Evolutionary conservation across 2,888 invertebrate species (phyloP).

Genomic region (Meloe dianella): DNA sequence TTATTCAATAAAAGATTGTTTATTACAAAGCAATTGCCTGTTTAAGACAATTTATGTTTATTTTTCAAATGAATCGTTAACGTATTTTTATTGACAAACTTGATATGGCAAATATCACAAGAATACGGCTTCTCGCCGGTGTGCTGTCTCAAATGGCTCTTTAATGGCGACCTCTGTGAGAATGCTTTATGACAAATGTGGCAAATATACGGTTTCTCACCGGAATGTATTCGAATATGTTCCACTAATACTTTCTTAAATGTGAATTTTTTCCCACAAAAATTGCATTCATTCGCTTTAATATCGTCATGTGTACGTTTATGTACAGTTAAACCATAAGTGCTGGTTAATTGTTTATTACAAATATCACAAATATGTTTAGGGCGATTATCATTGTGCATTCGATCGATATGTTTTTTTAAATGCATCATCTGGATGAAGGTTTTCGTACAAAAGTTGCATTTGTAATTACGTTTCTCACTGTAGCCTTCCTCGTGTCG

Average conservation of each 20-base stretch:
- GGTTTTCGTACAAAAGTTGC: constrained; percentile 46
- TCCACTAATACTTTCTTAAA: constrained; percentile 43
- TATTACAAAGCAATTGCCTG: neutral
- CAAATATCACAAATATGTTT: constrained; percentile 44
- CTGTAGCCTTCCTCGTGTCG: constrained; percentile 47
- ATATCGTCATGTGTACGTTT: constrained; percentile 40
- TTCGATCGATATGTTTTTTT: constrained; percentile 42
- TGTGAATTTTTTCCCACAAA: constrained; percentile 48
- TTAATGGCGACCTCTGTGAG: neutral
- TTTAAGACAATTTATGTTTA: neutral
- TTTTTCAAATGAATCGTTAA: neutral
- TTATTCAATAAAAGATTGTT: no score
- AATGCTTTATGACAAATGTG: neutral
- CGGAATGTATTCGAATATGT: constrained; percentile 41
- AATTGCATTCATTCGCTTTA: constrained; percentile 42
- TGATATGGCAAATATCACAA: neutral
- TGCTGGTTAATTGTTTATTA: constrained; percentile 45
- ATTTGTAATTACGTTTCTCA: constrained; percentile 44
- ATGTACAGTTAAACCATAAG: constrained; percentile 47
- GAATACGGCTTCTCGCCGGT: neutral
- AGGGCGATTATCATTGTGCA: constrained; percentile 45
- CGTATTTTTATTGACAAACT: neutral
- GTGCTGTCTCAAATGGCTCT: neutral
- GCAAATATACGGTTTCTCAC: constrained; percentile 50
- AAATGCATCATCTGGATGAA: constrained; percentile 46